These are phyloP conservation scores for Philaethria dido DNA, from an alignment of 2,888 invertebrate species.

Conservation along the genomic window DNA sequence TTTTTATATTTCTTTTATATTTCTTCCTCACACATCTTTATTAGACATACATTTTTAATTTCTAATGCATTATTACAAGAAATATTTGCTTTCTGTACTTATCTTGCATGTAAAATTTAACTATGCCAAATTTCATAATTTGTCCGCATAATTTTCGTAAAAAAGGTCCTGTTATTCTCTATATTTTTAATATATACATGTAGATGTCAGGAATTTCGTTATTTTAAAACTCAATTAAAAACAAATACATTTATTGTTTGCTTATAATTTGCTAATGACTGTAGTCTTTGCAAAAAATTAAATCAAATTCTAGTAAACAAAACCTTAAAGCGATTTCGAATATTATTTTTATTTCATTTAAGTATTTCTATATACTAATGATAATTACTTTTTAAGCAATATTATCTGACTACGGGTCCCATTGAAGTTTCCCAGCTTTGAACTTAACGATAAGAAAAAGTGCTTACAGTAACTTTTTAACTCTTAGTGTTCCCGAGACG, in stretches of 20 bases:
- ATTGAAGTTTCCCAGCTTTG: not conserved
- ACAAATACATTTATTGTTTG: not conserved
- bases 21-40: too few relatives aligned
- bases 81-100: too few relatives aligned
- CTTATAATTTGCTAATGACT: not conserved
- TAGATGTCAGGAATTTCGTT: too few relatives aligned
- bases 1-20: too few relatives aligned
- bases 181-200: too few relatives aligned
- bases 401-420: slow-evolving; percentile 1
- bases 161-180: too few relatives aligned
- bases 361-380: not conserved
- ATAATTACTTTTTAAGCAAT: not conserved
- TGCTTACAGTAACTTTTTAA: slow-evolving; percentile 7
- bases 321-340: not conserved
- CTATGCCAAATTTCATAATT: not conserved
- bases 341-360: not conserved
- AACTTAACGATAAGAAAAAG: not conserved
- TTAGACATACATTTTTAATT: too few relatives aligned
- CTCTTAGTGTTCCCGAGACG: slow-evolving; percentile 8
- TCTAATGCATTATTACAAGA: too few relatives aligned
- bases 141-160: too few relatives aligned
- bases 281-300: not conserved
- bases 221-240: too few relatives aligned
- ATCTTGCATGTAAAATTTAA: not conserved
- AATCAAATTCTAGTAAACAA: not conserved